These are phyloP conservation scores for Cochlearius cochlearius DNA, from an alignment of 2,113 vertebrate species.

Conservation along the genomic window DNA sequence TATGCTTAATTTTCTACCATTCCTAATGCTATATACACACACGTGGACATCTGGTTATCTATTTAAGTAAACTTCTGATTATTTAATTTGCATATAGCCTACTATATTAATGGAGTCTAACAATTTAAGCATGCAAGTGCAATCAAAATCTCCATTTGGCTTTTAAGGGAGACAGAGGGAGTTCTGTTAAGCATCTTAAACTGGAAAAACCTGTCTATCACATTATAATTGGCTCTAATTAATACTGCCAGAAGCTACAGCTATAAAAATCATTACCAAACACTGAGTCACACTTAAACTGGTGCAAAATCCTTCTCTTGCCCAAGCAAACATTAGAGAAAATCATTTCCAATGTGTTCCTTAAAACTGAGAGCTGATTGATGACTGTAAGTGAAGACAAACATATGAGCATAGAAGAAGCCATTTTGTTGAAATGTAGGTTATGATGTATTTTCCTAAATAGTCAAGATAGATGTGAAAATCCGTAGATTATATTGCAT, in stretches of 20 bases:
- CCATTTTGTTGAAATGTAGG: background rate
- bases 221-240: slow-evolving; percentile 53
- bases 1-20: background rate
- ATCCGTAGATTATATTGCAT: background rate
- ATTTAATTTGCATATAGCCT: background rate
- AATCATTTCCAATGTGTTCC: background rate
- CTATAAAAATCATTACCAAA: slow-evolving; percentile 57
- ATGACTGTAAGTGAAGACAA: background rate
- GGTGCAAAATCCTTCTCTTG: slow-evolving; percentile 4
- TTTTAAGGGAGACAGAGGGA: slow-evolving; percentile 48
- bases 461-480: background rate
- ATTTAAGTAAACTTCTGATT: background rate
- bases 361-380: background rate
- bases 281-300: slow-evolving; percentile 44
- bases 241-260: slow-evolving; percentile 55
- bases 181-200: slow-evolving; percentile 49
- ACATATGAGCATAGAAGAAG: background rate
- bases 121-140: background rate
- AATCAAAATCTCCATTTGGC: slow-evolving; percentile 12
- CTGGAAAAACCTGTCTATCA: slow-evolving; percentile 54
- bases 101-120: background rate
- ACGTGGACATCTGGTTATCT: background rate
- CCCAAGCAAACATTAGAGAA: slow-evolving; percentile 10
- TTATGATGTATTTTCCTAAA: background rate
- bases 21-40: background rate